Conservation (phyloP, 2,797 vertebrate genomes). For the Notoglanidium macrostoma region DNA sequence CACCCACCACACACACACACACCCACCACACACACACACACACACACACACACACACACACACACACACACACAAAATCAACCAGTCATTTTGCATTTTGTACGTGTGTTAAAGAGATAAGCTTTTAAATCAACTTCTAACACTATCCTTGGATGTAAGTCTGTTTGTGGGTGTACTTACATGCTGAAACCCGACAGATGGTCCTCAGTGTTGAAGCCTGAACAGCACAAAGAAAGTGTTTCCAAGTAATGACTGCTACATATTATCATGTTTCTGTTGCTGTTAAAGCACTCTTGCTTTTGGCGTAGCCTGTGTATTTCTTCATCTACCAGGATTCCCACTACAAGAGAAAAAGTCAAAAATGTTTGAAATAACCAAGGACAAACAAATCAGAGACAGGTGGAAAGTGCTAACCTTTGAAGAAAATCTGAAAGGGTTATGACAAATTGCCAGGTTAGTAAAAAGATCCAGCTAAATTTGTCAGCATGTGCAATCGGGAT, state of each 20-base stretch:
- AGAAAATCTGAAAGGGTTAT: not conserved
- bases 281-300: slow-evolving; percentile 18
- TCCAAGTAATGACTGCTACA: slow-evolving; percentile 19
- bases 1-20: not conserved
- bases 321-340: not conserved
- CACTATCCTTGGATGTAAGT: slow-evolving; percentile 10
- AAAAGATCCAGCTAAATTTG: not conserved
- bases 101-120: slow-evolving; percentile 8
- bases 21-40: not conserved
- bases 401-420: not conserved
- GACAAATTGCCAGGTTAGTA: not conserved
- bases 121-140: slow-evolving; percentile 21
- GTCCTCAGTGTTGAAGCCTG: slow-evolving; percentile 21
- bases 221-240: slow-evolving; percentile 21
- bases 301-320: slow-evolving; percentile 7
- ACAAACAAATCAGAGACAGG: not conserved
- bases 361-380: not conserved
- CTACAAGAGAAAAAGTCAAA: not conserved
- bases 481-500: not conserved
- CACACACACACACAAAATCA: not conserved
- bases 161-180: slow-evolving; percentile 30
- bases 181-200: slow-evolving; percentile 24
- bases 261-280: slow-evolving; percentile 8
- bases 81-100: slow-evolving; percentile 15
- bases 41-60: not conserved